Base-by-base conservation (phyloP, 2,113 vertebrate genomes). In the Anarhynchus alexandrinus region DNA sequence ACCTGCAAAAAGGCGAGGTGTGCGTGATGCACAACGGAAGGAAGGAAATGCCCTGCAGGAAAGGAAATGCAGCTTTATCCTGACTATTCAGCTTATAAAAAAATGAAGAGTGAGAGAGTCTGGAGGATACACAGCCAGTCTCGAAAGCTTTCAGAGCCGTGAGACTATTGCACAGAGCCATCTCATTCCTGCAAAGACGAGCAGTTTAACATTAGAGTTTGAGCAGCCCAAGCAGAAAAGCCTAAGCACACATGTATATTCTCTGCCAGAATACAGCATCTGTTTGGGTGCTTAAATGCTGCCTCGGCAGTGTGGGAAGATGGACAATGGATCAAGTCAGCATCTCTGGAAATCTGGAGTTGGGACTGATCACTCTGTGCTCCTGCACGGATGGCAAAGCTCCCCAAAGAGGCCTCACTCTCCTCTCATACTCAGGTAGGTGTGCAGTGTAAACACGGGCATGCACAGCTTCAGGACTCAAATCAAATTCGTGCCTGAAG, bases 1-100 rank as follows among this genome's bases (percentile, higher is more conserved):
- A 51, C 32, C 69, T 69, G 36, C 34, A 34, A 65, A 95, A 82
- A n/a, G 11, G 25, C 0, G 0, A 64, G 11, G 22, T 1, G 0
- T 27, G 57, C 1, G 0, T 47, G 52, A 32, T 61, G 51, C 45
- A 8, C 11, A 27, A 23, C 0, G 64, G 55, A 83, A 83, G 58
- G 51, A 81, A 76, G 51, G 32, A 90, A 91, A 85, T 45, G 45
- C 27, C 78, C 73, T 72, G 36, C 14, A 95, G 66, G 45, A 88
- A 73, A 92, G 47, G 49, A 82, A 66, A 74, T 38, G 25, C 49
- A 77, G 19, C 62, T 86, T 74, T 83, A 64, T 42, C 65, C 14
- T 81, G 47, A 82, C 85, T 81, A 77, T 72, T 57, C 67, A 57
- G 16, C 74, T 82, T 72, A 57, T 72, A 34, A 85, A 79, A 79